These are phyloP conservation scores for Drosophila putrida DNA, from an alignment of 2,888 invertebrate genomes.

Conservation along the genomic window DNA sequence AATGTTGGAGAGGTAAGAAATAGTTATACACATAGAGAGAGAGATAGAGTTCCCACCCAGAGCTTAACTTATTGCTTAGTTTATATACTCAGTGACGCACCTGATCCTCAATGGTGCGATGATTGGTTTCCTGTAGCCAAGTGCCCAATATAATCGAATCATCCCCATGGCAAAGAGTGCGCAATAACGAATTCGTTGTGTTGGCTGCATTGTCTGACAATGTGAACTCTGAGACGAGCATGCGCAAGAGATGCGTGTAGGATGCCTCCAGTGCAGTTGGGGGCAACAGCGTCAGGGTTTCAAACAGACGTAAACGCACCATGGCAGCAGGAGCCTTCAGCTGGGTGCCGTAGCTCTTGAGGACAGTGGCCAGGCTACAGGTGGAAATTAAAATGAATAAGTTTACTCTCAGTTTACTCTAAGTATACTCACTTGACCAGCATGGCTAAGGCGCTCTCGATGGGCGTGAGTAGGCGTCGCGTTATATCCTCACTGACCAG, in stretches of 20 bases:
- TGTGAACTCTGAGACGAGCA: slow-evolving; percentile 97
- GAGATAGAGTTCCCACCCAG: neutral
- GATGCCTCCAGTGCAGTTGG: slow-evolving; percentile 93
- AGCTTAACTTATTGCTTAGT: neutral
- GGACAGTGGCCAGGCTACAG: slow-evolving; percentile 91
- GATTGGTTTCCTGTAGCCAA: slow-evolving; percentile 98
- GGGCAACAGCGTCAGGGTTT: slow-evolving; percentile 92
- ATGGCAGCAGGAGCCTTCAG: slow-evolving; percentile 97
- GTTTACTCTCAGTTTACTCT: no score
- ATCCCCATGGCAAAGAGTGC: slow-evolving; percentile 94
- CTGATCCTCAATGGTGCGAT: slow-evolving; percentile 98
- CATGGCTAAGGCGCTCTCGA: slow-evolving; percentile 98
- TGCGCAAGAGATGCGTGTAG: slow-evolving; percentile 94
- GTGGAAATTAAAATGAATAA: neutral
- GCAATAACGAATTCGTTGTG: slow-evolving; percentile 93
- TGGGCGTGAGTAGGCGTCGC: slow-evolving; percentile 94
- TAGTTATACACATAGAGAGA: slow-evolving; percentile 7
- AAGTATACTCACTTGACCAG: slow-evolving; percentile 97
- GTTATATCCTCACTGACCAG: slow-evolving; percentile 96
- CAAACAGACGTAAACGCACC: slow-evolving; percentile 96
- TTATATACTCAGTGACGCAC: slow-evolving; percentile 86
- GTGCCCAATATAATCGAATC: slow-evolving; percentile 97
- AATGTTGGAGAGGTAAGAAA: slow-evolving; percentile 25
- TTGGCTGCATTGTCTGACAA: slow-evolving; percentile 97
- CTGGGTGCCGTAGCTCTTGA: slow-evolving; percentile 95